Evolutionary conservation across 2,113 vertebrate species (phyloP), one percentile per base, ranked within the genome.

Genomic region (Xiphias gladius): DNA sequence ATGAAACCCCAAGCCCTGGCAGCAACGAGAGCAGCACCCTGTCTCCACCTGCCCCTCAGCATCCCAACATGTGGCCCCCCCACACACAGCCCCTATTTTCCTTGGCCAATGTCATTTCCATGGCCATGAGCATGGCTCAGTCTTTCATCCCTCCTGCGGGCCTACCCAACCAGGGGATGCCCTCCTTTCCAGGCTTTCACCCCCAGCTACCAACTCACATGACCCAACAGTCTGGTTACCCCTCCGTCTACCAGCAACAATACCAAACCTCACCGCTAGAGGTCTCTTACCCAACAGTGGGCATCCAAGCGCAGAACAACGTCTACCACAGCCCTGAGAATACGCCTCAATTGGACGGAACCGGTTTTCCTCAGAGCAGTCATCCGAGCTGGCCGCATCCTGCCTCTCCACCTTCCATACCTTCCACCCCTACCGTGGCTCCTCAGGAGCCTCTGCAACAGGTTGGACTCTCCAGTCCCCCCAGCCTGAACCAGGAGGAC

Each of bases 61-160:
- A 89, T 14, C 89, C 88, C 62, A 80, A 58, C 71, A 86, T 94
- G 92, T 96, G 95, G 96, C 88, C 93, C 2, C 43, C 92, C 0
- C 84, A 96, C 70, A 86, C 93, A 0, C 87, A 96, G 63, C 96
- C 97, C 0, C 88, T 98, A 28, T 95, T 98, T 66, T 97, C 97
- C 35, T 81, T 99, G 65, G 98, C 97, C 35, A 97, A 97, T 16
- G 96, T 97, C 58, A 96, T 99, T 77, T 98, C 98, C 20, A 94
- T 99, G 95, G 97, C 98, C 59, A 98, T 99, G 97, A 99, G 97
- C 0, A 94, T 99, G 95, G 97, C 98, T 1, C 98, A 99, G 81
- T 97, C 97, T 1, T 95, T 96, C 82, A 93, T 97, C 86, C 95
- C 97, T 73, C 91, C 96, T 0, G 39, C 90, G 1, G 86, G 64